Conservation (phyloP, 2,888 invertebrate genomes). For the Macrostomum cliftonense region DNA sequence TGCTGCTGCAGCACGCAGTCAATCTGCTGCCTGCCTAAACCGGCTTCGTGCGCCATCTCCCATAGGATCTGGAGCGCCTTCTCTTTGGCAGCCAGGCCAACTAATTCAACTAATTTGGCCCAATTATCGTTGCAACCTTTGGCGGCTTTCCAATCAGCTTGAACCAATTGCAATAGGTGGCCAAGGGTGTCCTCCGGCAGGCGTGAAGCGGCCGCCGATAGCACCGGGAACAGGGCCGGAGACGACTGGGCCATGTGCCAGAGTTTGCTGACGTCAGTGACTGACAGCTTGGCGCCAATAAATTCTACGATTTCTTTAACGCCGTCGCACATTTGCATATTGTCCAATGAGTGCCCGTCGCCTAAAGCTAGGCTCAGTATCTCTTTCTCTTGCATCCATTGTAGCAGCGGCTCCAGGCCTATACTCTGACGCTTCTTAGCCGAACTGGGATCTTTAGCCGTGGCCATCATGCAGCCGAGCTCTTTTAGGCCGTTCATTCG, state of each 20-base stretch:
- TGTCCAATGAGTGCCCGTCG: conserved; percentile 33
- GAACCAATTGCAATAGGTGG: too few relatives aligned
- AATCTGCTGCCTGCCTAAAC: conserved; percentile 35
- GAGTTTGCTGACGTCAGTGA: conserved; percentile 39
- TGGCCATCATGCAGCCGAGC: conserved; percentile 9
- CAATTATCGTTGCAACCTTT: too few relatives aligned
- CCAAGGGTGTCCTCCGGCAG: too few relatives aligned
- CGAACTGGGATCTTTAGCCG: too few relatives aligned
- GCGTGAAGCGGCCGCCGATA: too few relatives aligned
- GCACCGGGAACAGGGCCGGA: background rate
- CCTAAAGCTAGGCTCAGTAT: conserved; percentile 39
- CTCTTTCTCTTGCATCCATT: conserved; percentile 39
- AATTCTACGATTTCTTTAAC: conserved; percentile 41
- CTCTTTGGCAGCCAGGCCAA: background rate
- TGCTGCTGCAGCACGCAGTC: conserved; percentile 39
- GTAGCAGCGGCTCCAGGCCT: conserved; percentile 31
- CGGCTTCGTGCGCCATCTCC: conserved; percentile 39
- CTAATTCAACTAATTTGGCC: too few relatives aligned
- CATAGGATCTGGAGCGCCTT: conserved; percentile 40
- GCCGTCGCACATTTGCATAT: conserved; percentile 42
- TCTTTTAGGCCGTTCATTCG: conserved; percentile 42
- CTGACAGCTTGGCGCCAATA: conserved; percentile 38
- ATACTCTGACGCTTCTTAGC: conserved; percentile 14
- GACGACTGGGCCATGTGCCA: conserved; percentile 34
- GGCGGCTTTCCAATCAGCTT: too few relatives aligned